These are phyloP conservation scores for Timandra comae DNA, from an alignment of 2,888 invertebrate genomes.

Conservation along the genomic window DNA sequence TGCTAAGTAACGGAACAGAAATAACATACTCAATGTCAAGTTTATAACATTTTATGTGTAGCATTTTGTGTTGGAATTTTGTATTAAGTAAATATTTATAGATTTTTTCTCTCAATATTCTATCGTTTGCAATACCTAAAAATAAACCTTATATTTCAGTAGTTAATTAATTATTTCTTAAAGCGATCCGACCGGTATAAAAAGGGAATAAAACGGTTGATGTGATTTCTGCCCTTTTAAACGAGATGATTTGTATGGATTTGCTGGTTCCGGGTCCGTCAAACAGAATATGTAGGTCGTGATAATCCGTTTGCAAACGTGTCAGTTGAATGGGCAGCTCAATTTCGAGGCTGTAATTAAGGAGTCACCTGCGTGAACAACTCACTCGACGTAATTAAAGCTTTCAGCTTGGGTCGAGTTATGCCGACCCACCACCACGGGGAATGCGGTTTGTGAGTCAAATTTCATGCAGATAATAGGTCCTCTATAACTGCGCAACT, in stretches of 20 bases:
- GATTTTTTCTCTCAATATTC: too few species aligned
- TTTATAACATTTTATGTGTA: too few species aligned
- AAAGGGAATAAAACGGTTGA: too few species aligned
- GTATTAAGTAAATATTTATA: too few species aligned
- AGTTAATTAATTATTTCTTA: too few species aligned
- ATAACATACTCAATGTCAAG: too few species aligned
- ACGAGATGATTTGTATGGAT: constrained; percentile 14
- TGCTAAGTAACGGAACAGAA: too few species aligned
- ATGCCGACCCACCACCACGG: constrained; percentile 58
- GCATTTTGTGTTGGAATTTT: too few species aligned
- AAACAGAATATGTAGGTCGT: constrained; percentile 40
- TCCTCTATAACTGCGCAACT: constrained; percentile 60
- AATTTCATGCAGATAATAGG: constrained; percentile 70
- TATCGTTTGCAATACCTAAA: too few species aligned
- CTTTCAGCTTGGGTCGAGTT: constrained; percentile 69
- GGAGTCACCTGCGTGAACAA: constrained; percentile 75
- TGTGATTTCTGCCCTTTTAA: too few species aligned
- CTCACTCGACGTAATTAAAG: constrained; percentile 71
- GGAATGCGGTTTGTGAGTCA: constrained; percentile 64
- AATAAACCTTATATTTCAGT: too few species aligned
- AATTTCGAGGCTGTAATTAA: constrained; percentile 70
- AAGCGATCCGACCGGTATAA: too few species aligned
- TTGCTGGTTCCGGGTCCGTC: constrained; percentile 18
- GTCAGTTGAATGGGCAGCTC: constrained; percentile 71
- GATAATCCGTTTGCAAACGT: constrained; percentile 67